Evolutionary conservation across 2,113 vertebrate genomes (phyloP), one percentile per base, ranked within the genome.

Genomic region (Pantherophis guttatus): DNA sequence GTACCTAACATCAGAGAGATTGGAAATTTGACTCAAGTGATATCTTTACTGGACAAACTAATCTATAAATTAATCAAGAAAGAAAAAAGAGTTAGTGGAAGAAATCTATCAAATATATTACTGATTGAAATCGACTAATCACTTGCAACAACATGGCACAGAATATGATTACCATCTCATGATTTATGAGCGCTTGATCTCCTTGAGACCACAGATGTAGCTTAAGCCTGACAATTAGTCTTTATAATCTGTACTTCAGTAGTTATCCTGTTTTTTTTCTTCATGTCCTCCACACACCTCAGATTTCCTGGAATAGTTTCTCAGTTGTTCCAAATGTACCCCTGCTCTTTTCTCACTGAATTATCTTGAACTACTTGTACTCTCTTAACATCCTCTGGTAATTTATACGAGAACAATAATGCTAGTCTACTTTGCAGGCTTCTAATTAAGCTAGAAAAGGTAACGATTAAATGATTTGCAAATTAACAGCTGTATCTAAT

Each of bases 81-180:
- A 33, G 62, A 48, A 55, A 89, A 39, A 24, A 89, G 50, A 48
- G 15, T 55, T 89, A 57, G 13, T 88, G 23, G 17, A 92, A 53
- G 57, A 92, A 59, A 50, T 19, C 44, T 62, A 50, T 87, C 55
- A 87, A 92, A 62, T 48, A 62, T 91, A 86, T 44, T 70, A 75
- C 52, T 57, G 62, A 89, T 44, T 89, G 62, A 81, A 92, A 92
- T 92, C 10, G 9, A n/a, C 33, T 86, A 87, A 91, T 91, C 81
- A 89, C 62, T 89, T 81, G 9, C n/a, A 52, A 92, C 48, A 88
- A 39, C 54, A n/a, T 33, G 21, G 59, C n/a, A 24, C 26, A 54
- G 44, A 81, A 89, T 57, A 89, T 21, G 52, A 70, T 57, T 89
- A 54, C 44, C 52, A 81, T 48, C 33, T 81, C 87, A 89, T 92